Conservation (phyloP, 1,140 invertebrate species). For the Bombyx mori region DNA sequence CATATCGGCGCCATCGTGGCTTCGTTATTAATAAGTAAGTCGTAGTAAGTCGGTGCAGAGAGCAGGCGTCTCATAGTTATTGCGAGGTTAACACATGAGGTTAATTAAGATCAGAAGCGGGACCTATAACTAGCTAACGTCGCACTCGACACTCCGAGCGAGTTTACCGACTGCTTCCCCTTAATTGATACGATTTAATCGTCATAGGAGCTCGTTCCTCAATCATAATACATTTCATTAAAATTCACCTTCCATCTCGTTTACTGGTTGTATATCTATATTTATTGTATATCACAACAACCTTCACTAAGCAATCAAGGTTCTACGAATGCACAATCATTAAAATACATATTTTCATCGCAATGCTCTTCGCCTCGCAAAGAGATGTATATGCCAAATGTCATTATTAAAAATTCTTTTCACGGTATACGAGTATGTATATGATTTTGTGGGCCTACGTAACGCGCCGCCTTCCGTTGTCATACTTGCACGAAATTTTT, state of each 20-base stretch:
- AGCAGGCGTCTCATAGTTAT: slow-evolving; percentile 37
- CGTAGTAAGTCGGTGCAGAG: slow-evolving; percentile 26
- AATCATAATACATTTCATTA: slow-evolving; percentile 1
- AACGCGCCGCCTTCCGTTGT: slow-evolving; percentile 48
- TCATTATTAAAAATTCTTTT: slow-evolving; percentile 67
- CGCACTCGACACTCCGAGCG: slow-evolving; percentile 24
- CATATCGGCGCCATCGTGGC: slow-evolving; percentile 27
- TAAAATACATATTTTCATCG: neutral
- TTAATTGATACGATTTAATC: slow-evolving; percentile 62
- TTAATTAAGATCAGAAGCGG: slow-evolving; percentile 63
- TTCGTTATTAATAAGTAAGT: slow-evolving; percentile 32
- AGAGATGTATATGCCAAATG: slow-evolving; percentile 35
- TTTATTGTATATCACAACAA: neutral
- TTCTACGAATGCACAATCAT: neutral
- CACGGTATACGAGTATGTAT: too few species aligned
- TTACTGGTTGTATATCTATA: neutral
- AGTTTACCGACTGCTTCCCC: slow-evolving; percentile 46
- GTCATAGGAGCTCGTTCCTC: slow-evolving; percentile 32
- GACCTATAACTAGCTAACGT: slow-evolving; percentile 51
- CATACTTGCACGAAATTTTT: slow-evolving; percentile 68
- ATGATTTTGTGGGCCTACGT: slow-evolving; percentile 28
- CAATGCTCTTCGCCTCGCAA: neutral
- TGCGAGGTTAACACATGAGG: slow-evolving; percentile 59
- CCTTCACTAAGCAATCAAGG: neutral
- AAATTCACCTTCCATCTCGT: neutral